phyloP scores from a whole-genome alignment of 2,113 vertebrate genomes.

The Pelusios castaneus region DNA sequence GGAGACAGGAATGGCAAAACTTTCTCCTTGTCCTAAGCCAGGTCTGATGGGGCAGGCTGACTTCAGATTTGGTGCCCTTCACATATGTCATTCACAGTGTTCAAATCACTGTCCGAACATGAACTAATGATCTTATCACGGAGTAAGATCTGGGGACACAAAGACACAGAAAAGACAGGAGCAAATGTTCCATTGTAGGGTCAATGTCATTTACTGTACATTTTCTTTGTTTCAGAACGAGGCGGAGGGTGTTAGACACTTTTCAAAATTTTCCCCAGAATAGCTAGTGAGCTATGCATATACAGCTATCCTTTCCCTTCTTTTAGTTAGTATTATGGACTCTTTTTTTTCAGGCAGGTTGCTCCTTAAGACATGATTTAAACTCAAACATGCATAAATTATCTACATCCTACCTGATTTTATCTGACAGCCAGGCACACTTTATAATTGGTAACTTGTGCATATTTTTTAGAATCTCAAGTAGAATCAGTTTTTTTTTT shows the following conservation, averaged over 20 bases:
- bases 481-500: constrained; percentile 16
- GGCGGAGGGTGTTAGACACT: not conserved
- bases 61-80: not conserved
- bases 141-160: not conserved
- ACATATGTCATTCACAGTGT: not conserved
- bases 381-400: constrained; percentile 5
- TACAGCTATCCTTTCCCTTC: not conserved
- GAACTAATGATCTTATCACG: not conserved
- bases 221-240: not conserved
- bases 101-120: not conserved
- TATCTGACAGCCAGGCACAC: constrained; percentile 30
- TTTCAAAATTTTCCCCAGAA: not conserved
- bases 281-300: not conserved
- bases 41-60: not conserved
- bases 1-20: not conserved
- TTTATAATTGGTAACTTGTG: constrained; percentile 18
- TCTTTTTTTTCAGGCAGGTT: not conserved
- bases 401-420: constrained; percentile 13
- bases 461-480: constrained; percentile 18
- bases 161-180: not conserved
- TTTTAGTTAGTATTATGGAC: not conserved
- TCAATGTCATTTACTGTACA: not conserved
- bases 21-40: not conserved
- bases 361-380: not conserved
- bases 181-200: not conserved